Conservation (phyloP, 2,797 vertebrate genomes). For the Microtus obscurus region DNA sequence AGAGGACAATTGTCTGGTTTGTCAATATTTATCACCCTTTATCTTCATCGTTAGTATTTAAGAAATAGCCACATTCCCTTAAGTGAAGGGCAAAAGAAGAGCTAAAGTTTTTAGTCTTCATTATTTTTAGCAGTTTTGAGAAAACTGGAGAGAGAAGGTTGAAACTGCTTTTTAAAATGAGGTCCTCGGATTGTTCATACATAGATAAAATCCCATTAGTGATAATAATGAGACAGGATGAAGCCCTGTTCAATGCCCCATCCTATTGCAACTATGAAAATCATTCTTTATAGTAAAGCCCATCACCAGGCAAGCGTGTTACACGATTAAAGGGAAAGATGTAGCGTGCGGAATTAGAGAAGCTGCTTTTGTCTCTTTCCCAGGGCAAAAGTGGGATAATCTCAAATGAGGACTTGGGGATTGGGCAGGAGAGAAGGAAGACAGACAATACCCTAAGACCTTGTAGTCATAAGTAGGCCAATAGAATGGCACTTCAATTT, state of each 20-base stretch:
- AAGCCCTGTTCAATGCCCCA: slow-evolving; percentile 20
- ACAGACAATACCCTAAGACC: background rate
- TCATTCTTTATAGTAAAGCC: slow-evolving; percentile 44
- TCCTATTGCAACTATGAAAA: slow-evolving; percentile 50
- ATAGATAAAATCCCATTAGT: slow-evolving; percentile 50
- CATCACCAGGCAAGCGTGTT: slow-evolving; percentile 34
- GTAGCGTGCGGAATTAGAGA: slow-evolving; percentile 14
- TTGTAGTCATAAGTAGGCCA: background rate
- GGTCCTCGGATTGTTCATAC: slow-evolving; percentile 34
- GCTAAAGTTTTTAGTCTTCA: background rate
- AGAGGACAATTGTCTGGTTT: background rate
- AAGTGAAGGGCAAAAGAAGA: background rate
- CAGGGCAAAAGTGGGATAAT: background rate
- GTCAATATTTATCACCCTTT: background rate
- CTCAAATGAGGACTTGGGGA: background rate
- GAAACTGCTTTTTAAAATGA: background rate
- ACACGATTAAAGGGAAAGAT: slow-evolving; percentile 51
- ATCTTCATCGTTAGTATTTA: background rate
- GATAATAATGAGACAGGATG: slow-evolving; percentile 48
- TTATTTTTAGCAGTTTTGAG: slow-evolving; percentile 58
- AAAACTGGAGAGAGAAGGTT: slow-evolving; percentile 18
- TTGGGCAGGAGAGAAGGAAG: background rate
- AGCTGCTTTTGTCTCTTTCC: slow-evolving; percentile 18
- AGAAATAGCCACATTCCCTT: background rate
- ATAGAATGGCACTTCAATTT: background rate